Evolutionary conservation across 2,888 invertebrate species (phyloP).

Genomic region (Temnothorax ravouxi): DNA sequence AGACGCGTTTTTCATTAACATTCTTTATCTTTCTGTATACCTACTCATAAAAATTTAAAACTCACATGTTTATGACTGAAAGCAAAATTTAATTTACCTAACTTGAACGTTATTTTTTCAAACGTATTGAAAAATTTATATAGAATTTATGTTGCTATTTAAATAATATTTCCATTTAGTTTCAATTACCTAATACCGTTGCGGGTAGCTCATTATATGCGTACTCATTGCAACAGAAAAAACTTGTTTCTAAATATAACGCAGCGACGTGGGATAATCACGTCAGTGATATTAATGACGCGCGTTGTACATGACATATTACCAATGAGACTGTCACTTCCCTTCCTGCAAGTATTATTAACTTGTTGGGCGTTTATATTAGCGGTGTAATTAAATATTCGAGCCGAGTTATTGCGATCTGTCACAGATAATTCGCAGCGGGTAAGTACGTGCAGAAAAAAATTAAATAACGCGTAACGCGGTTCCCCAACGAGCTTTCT

Average conservation of each 20-base stretch:
- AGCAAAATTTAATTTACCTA: not conserved
- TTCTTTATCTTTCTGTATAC: not conserved
- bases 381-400: slow-evolving; percentile 53
- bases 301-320: slow-evolving; percentile 51
- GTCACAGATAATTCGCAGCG: slow-evolving; percentile 43
- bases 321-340: slow-evolving; percentile 53
- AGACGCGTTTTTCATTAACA: not conserved
- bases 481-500: not conserved
- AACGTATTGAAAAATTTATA: not conserved
- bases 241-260: slow-evolving; percentile 36
- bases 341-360: slow-evolving; percentile 48
- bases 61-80: not conserved
- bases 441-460: not conserved
- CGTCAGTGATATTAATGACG: slow-evolving; percentile 52
- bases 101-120: not conserved
- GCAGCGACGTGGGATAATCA: slow-evolving; percentile 36
- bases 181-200: not conserved
- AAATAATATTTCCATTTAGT: slow-evolving; percentile 21
- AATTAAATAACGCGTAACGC: not conserved
- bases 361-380: slow-evolving; percentile 54
- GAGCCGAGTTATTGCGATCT: slow-evolving; percentile 47
- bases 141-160: not conserved
- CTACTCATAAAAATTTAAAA: not conserved
- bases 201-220: not conserved
- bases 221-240: slow-evolving; percentile 19